Percentiles rank a stretch among this genome's conserved stretches.
Evolutionary conservation across 2,888 invertebrate species (phyloP).

Genomic region (Andrena flavipes): DNA sequence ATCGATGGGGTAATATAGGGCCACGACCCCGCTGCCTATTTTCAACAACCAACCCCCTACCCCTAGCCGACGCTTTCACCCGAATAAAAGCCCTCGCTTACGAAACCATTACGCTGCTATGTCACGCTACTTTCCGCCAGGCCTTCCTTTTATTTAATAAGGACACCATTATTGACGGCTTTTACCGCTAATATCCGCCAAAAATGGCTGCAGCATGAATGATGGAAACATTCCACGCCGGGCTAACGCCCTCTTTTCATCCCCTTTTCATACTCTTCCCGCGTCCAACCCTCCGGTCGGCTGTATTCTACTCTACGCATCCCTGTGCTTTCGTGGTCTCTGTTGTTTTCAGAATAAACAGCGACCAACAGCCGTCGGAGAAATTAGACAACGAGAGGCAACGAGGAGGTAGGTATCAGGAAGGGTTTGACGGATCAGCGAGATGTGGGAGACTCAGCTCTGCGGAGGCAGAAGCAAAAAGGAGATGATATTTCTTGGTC

Average conservation of each 20-base stretch:
- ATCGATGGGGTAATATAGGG: background rate
- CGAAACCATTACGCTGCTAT: slow-evolving; percentile 30
- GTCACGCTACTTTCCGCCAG: slow-evolving; percentile 7
- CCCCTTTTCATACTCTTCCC: background rate
- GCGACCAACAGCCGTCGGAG: background rate
- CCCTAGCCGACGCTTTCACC: background rate
- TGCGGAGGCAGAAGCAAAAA: background rate
- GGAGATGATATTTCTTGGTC: background rate
- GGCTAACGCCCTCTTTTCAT: background rate
- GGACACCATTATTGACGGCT: slow-evolving; percentile 46
- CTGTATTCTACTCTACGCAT: background rate
- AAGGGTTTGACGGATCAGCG: background rate
- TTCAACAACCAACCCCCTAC: background rate
- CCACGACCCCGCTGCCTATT: slow-evolving; percentile 18
- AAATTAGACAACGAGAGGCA: background rate
- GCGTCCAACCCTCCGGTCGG: too few species aligned
- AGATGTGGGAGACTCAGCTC: background rate
- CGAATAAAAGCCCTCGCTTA: slow-evolving; percentile 7
- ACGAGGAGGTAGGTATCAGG: slow-evolving; percentile 2
- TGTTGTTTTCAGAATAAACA: slow-evolving; percentile 30
- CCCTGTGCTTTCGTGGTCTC: background rate
- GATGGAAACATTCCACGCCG: slow-evolving; percentile 17
- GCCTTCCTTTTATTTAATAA: slow-evolving; percentile 24
- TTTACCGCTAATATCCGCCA: slow-evolving; percentile 38
- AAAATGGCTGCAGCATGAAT: slow-evolving; percentile 22